These are phyloP conservation scores for Sipha maydis DNA, from an alignment of 2,888 invertebrate species.

Conservation along the genomic window DNA sequence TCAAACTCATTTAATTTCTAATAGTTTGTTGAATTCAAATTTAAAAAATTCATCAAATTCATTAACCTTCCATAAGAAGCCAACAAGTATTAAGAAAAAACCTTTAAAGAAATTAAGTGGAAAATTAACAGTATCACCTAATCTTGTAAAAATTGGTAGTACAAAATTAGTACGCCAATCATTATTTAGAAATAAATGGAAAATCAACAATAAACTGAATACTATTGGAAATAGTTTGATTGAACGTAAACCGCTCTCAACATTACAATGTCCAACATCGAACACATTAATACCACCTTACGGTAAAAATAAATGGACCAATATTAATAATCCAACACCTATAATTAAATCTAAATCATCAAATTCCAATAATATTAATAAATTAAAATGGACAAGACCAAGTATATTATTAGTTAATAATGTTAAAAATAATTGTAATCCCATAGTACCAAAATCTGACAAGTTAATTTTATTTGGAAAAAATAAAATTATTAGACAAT, in stretches of 20 bases:
- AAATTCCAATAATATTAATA: constrained; percentile 27
- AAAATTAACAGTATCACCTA: constrained; percentile 18
- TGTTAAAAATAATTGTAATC: not conserved
- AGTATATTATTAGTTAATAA: constrained; percentile 43
- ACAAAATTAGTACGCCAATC: constrained; percentile 52
- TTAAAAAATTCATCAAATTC: constrained; percentile 16
- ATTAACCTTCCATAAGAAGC: constrained; percentile 15
- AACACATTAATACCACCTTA: constrained; percentile 13
- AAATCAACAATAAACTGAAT: constrained; percentile 22
- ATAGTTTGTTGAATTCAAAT: constrained; percentile 5
- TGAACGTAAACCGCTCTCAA: constrained; percentile 23
- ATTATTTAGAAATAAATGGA: constrained; percentile 51
- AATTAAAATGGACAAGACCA: constrained; percentile 58
- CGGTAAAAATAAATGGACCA: constrained; percentile 39
- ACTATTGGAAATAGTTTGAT: not conserved
- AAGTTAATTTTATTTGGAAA: constrained; percentile 58
- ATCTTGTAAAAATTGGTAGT: constrained; percentile 44
- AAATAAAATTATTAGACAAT: constrained; percentile 58
- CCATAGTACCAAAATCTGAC: constrained; percentile 22
- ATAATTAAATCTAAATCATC: constrained; percentile 9
- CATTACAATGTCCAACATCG: constrained; percentile 16
- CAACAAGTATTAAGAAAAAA: constrained; percentile 36
- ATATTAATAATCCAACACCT: not conserved
- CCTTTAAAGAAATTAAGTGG: constrained; percentile 2
- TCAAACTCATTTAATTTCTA: constrained; percentile 38